Base-by-base conservation (phyloP, 2,888 invertebrate genomes). In the Andricus quercusramuli region DNA sequence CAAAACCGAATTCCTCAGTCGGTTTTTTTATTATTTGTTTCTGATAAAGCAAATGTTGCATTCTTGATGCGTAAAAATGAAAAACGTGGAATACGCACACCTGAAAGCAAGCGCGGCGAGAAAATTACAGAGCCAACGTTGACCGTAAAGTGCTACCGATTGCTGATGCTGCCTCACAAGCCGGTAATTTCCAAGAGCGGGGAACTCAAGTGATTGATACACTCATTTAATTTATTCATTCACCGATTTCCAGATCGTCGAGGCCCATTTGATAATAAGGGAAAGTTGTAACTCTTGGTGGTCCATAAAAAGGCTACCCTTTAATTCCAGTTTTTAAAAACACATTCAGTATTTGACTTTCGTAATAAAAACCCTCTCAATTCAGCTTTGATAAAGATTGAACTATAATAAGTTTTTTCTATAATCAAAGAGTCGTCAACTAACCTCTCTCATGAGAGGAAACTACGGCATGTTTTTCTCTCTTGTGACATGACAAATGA, bases 181-280 rank as follows among this genome's bases (percentile, higher is more conserved):
- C 89, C 89, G 83, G 88, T 85, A 88, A 90, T 90, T 90, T 90
- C 80, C 83, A 84, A 85, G 87, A 85, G 83, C 85, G 84, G 84
- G 88, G 88, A 89, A 89, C 88, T 84, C 87, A 85, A 84, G 85
- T 88, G 90, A 89, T 90, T 89, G 89, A 90, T 89, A 83, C 86
- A 87, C 86, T 83, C 89, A 87, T 88, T 90, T 90, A 90, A 90
- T 90, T 90, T 90, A 89, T 89, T 89, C 90, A 86, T 89, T 90
- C 88, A 86, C 83, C 88, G 85, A 86, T 86, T 80, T 81, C 80
- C 67, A 82, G 79, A 62, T 78, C 66, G n/a, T 66, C 67, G 66
- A 51, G 70, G 70, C 29, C 70, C 29, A 25, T 22, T 76, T 56
- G 78, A 70, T 62, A 74, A 20, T 56, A 32, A 20, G 51, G 51